phyloP scores from a whole-genome alignment of 1,140 invertebrate species.

The Drosophila yakuba region DNA sequence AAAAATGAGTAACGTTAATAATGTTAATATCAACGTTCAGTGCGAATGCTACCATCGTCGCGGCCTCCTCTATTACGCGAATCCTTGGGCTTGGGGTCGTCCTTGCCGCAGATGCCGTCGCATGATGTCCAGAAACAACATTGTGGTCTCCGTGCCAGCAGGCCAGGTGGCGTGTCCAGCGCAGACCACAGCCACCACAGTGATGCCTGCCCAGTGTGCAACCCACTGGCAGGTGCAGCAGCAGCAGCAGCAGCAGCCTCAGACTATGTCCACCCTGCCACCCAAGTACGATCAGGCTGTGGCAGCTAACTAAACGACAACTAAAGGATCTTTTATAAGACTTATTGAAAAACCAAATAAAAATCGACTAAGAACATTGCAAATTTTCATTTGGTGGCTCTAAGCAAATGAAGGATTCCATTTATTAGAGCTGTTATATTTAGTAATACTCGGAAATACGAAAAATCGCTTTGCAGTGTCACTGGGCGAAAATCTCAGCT shows the following conservation, averaged over 20 bases:
- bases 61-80: constrained; percentile 29
- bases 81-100: constrained; percentile 48
- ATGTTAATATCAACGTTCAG: constrained; percentile 46
- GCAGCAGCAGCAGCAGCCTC: constrained; percentile 12
- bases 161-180: not conserved
- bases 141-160: constrained; percentile 16
- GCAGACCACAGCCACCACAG: constrained; percentile 30
- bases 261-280: constrained; percentile 23
- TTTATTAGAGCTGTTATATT: too few species aligned
- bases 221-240: constrained; percentile 29
- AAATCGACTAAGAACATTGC: constrained; percentile 10
- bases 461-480: constrained; percentile 42
- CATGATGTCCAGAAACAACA: constrained; percentile 52
- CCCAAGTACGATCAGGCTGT: constrained; percentile 48
- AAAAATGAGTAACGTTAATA: constrained; percentile 12
- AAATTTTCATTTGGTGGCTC: not conserved
- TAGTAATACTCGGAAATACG: not conserved
- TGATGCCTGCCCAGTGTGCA: constrained; percentile 39
- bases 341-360: not conserved
- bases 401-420: too few species aligned
- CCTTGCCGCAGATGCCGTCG: constrained; percentile 63
- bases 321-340: not conserved
- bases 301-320: constrained; percentile 12
- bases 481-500: constrained; percentile 52
- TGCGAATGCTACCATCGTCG: constrained; percentile 64